A percentile compares a stretch with the other conserved stretches of the same genome.
phyloP scores from a whole-genome alignment of 2,888 invertebrate genomes.

The Drosophila rellima region DNA sequence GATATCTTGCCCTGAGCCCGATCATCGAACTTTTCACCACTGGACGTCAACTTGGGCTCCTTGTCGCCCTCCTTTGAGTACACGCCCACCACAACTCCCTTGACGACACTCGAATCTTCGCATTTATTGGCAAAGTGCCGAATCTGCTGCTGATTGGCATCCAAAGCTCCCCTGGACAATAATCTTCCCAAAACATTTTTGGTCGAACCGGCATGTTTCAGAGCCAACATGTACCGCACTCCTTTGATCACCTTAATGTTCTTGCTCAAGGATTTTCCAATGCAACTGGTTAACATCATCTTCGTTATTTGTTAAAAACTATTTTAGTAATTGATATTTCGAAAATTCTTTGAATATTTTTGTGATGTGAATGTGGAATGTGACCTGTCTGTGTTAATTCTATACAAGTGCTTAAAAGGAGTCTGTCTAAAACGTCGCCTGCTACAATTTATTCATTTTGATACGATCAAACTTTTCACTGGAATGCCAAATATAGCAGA shows the following conservation, averaged over 20 bases:
- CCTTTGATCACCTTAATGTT: slow-evolving; percentile 22
- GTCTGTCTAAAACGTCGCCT: slow-evolving; percentile 27
- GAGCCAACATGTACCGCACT: not conserved
- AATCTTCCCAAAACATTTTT: not conserved
- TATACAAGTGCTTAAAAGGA: not conserved
- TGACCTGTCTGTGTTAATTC: slow-evolving; percentile 7
- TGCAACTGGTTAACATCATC: slow-evolving; percentile 46
- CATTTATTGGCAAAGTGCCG: slow-evolving; percentile 27
- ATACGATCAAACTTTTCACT: not conserved
- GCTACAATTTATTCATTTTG: slow-evolving; percentile 3
- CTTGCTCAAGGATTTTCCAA: slow-evolving; percentile 16
- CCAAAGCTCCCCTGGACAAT: not conserved
- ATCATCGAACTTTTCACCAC: slow-evolving; percentile 87
- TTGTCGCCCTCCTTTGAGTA: slow-evolving; percentile 86
- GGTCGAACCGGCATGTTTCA: not conserved
- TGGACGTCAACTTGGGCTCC: slow-evolving; percentile 86
- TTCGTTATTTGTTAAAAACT: slow-evolving; percentile 13
- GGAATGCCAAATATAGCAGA: not conserved
- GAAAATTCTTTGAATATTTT: slow-evolving; percentile 24
- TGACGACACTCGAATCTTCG: slow-evolving; percentile 62
- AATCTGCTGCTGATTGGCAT: not conserved
- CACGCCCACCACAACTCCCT: slow-evolving; percentile 87
- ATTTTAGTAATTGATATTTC: slow-evolving; percentile 27
- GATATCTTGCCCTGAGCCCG: slow-evolving; percentile 86
- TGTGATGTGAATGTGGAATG: slow-evolving; percentile 26